A percentile compares a stretch with the other conserved stretches of the same genome.
Evolutionary conservation across 2,797 vertebrate species (phyloP).

Genomic region (Cyclopterus lumpus): DNA sequence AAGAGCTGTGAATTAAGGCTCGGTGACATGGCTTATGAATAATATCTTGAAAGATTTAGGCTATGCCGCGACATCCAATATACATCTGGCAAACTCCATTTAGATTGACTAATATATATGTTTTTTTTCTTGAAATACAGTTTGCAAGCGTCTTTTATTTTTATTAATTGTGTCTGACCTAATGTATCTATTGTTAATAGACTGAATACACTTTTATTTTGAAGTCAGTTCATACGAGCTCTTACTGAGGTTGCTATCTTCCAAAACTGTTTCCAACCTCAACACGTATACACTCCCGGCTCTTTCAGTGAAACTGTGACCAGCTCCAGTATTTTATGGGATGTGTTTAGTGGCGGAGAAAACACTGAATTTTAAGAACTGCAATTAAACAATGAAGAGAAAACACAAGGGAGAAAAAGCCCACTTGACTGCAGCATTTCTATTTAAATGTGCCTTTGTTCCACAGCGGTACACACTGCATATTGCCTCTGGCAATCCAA

Average conservation of each 20-base stretch:
- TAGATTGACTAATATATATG: too few species aligned
- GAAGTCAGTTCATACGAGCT: not conserved
- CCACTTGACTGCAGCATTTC: constrained; percentile 41
- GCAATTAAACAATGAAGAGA: constrained; percentile 32
- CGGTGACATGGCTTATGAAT: too few species aligned
- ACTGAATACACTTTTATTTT: not conserved
- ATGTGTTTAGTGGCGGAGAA: constrained; percentile 5
- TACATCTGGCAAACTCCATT: too few species aligned
- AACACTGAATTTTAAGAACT: constrained; percentile 6
- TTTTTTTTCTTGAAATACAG: not conserved
- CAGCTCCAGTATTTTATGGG: too few species aligned
- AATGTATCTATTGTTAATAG: not conserved
- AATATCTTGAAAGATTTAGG: not conserved
- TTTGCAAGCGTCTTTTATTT: not conserved
- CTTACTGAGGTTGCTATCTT: not conserved
- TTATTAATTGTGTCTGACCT: not conserved
- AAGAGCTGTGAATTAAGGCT: not conserved
- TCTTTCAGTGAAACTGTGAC: too few species aligned
- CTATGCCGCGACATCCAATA: too few species aligned
- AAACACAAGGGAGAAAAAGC: constrained; percentile 26
- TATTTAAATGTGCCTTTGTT: constrained; percentile 62
- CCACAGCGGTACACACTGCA: constrained; percentile 50
- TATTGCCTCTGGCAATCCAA: constrained; percentile 40
- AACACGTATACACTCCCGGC: not conserved
- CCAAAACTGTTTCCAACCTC: not conserved